Base-by-base conservation (phyloP, 2,113 vertebrate species). In the Crypturellus undulatus region DNA sequence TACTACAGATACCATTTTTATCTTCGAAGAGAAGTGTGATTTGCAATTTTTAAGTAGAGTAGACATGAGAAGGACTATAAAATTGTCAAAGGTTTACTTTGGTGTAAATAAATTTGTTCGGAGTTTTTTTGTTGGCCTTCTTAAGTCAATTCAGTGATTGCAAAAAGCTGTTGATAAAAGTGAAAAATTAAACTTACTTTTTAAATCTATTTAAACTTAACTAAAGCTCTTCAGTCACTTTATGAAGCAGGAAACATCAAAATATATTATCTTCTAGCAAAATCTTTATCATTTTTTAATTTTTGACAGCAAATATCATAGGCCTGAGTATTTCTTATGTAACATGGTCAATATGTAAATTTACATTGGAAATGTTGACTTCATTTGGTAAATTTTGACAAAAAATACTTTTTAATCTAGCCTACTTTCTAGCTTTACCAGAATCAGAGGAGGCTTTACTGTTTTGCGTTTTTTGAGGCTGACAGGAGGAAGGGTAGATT, bases 281-380 rank as follows among this genome's bases (percentile, higher is more conserved):
- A 67, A 30, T 49, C 16, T 10, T 4, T 15, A 64, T 56, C 1
- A 49, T 40, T 70, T 79, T 54, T 20, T 0, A 0, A 12, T 22
- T 77, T 84, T 72, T 56, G 28, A 56, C 54, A 56, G 8, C 20
- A 56, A 80, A 78, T 12, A 63, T 28, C 77, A 77, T 14, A 77
- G 17, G 9, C 58, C 54, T 64, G 18, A 9, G 3, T 47, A 84
- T 81, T 78, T 68, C 42, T 69, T 71, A 47, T 13, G 12, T 13
- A 45, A 14, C 20, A 10, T 51, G 10, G 52, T 40, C 24, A 30
- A 36, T 40, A 70, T 3, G 10, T 22, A 15, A 45, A 69, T 5
- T 63, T 58, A 52, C 30, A 84, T 67, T 40, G 24, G 52, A 84
- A 84, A 70, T 0, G 24, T 17, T 51, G 54, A 25, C 9, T 59